Evolutionary conservation across 2,797 vertebrate species (phyloP).

Genomic region (Melanotaenia maccullochi): DNA sequence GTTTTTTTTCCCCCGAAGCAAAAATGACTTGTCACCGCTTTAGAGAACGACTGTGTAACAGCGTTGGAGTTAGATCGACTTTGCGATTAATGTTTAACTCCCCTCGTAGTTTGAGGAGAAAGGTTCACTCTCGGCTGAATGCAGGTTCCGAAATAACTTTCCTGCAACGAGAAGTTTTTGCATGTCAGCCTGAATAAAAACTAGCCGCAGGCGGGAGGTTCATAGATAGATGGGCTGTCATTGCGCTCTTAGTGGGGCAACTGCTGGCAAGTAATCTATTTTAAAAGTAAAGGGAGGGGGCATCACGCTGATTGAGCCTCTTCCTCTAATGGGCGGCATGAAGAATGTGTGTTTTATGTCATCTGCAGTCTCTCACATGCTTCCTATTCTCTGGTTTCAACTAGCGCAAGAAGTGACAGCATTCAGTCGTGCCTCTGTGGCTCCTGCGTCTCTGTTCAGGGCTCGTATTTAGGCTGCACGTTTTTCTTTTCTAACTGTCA

Average conservation of each 20-base stretch:
- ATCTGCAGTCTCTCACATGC: conserved; percentile 87
- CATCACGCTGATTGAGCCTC: conserved; percentile 88
- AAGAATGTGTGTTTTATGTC: conserved; percentile 94
- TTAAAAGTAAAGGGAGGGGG: conserved; percentile 79
- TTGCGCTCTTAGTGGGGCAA: conserved; percentile 72
- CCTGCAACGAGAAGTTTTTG: conserved; percentile 84
- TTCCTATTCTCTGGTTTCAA: conserved; percentile 89
- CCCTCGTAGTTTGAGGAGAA: conserved; percentile 40
- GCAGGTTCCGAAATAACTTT: conserved; percentile 87
- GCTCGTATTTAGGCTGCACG: conserved; percentile 47
- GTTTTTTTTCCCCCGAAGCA: not conserved
- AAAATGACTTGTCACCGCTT: conserved; percentile 25
- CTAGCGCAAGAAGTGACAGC: conserved; percentile 93
- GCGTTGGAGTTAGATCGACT: conserved; percentile 29
- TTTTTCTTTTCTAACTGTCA: conserved; percentile 46
- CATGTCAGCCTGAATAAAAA: conserved; percentile 82
- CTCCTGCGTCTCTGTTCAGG: conserved; percentile 66
- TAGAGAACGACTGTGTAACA: not conserved
- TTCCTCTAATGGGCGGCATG: conserved; percentile 87
- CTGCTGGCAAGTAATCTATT: conserved; percentile 82
- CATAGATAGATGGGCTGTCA: conserved; percentile 73
- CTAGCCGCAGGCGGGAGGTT: conserved; percentile 74
- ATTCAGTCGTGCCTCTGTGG: conserved; percentile 89
- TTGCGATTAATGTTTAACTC: conserved; percentile 8
- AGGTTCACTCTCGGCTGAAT: conserved; percentile 55